These are phyloP conservation scores for Schrankia costaestrigalis DNA, from an alignment of 2,888 invertebrate species.

Conservation along the genomic window DNA sequence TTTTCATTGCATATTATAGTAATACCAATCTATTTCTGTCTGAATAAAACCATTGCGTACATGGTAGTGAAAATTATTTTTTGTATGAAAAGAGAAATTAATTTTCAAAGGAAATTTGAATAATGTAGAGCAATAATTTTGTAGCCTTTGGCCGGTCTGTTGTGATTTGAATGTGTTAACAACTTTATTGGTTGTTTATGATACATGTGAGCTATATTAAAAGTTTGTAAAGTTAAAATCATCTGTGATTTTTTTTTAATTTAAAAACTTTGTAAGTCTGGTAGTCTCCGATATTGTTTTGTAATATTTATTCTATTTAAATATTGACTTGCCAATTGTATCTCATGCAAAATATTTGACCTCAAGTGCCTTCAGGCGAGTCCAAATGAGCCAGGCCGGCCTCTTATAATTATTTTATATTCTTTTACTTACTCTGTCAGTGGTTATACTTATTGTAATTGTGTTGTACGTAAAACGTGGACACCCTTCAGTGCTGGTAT, in stretches of 20 bases:
- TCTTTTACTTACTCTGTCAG: conserved; percentile 45
- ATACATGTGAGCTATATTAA: conserved; percentile 12
- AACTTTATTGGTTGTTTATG: conserved; percentile 35
- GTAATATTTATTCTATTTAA: conserved; percentile 1
- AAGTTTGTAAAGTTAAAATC: not conserved
- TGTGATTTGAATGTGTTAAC: conserved; percentile 27
- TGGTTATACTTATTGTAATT: conserved; percentile 61
- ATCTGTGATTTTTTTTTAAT: conserved; percentile 1
- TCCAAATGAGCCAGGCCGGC: conserved; percentile 61
- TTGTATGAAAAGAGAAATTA: conserved; percentile 33
- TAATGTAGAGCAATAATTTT: conserved; percentile 65
- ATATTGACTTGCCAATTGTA: conserved; percentile 57
- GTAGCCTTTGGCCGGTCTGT: conserved; percentile 66
- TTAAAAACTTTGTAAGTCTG: not conserved
- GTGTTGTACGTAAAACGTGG: conserved; percentile 77
- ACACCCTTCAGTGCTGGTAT: conserved; percentile 74
- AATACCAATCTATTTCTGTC: too few species aligned
- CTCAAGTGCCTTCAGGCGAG: conserved; percentile 77
- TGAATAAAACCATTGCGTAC: conserved; percentile 15
- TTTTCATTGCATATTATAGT: too few species aligned
- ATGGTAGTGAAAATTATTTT: conserved; percentile 30
- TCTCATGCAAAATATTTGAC: conserved; percentile 60
- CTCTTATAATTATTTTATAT: conserved; percentile 32
- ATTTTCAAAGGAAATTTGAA: conserved; percentile 37
- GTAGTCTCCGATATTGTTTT: not conserved